A percentile compares a stretch with the other conserved stretches of the same genome.
phyloP scores from a whole-genome alignment of 2,888 invertebrate species.

The Pharmacophagus antenor region DNA sequence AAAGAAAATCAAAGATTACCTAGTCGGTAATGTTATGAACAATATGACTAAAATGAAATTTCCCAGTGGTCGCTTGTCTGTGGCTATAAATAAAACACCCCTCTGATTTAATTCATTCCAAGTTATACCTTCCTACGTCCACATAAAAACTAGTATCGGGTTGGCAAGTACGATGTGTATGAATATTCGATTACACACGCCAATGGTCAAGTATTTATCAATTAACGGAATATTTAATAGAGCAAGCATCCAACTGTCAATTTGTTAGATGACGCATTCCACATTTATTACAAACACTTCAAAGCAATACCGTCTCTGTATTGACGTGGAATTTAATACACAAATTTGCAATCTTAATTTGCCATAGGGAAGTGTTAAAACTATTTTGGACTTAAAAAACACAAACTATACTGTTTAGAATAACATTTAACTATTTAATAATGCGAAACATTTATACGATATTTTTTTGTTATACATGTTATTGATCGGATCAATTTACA shows the following conservation, averaged over 20 bases:
- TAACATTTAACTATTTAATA: too few relatives aligned
- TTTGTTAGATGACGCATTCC: conserved; percentile 55
- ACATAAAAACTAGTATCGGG: conserved; percentile 24
- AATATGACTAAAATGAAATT: conserved; percentile 39
- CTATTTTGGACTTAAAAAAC: too few relatives aligned
- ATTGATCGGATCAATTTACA: too few relatives aligned
- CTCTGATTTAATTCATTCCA: conserved; percentile 6
- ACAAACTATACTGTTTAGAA: too few relatives aligned
- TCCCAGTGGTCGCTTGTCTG: conserved; percentile 40
- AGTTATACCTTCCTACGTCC: conserved; percentile 27
- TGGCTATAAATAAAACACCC: conserved; percentile 28
- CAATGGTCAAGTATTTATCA: conserved; percentile 76
- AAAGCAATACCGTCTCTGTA: conserved; percentile 24
- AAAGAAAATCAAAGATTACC: too few relatives aligned
- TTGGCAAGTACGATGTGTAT: conserved; percentile 45
- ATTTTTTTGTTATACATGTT: too few relatives aligned
- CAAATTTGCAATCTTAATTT: background rate
- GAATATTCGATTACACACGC: conserved; percentile 76
- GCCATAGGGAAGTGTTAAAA: too few relatives aligned
- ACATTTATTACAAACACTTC: conserved; percentile 46
- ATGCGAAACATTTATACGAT: too few relatives aligned
- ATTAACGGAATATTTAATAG: conserved; percentile 73
- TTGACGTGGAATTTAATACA: conserved; percentile 30
- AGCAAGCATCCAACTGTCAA: conserved; percentile 57
- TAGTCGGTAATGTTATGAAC: too few relatives aligned